Evolutionary conservation across 2,888 invertebrate genomes (phyloP), one percentile per base, ranked within the genome.

Genomic region (Drosophila acutilabella): DNA sequence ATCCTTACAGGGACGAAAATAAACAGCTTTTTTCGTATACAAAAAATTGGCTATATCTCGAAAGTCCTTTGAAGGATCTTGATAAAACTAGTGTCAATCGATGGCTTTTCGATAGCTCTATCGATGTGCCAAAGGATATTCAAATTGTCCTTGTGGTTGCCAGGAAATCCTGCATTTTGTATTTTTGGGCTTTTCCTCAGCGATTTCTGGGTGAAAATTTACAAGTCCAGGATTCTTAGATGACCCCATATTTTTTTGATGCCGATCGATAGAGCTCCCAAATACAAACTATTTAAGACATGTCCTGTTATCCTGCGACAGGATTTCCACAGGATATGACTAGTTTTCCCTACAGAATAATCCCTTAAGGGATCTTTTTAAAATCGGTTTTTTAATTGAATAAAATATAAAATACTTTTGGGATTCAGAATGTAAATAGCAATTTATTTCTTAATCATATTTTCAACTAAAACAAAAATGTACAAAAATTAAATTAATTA

Each of bases 391-490:
- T 6, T 7, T 26, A 7, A 26, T 6, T 7, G 16, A 73, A 73
- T 58, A 20, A 74, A 75, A 74, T 53, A 42, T 48, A 2, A 2
- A 47, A 56, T 33, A 10, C 4, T 62, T 65, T 85, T 70, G 80
- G 87, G 87, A 77, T 80, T 88, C 82, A 71, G 83, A 82, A 88
- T 86, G 89, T 82, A 88, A 81, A 88, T 88, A 88, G 68, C 87
- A 72, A 67, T 84, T 81, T 64, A 68, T 71, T 72, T 74, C 6
- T n/a, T 14, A 68, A 80, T 78, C 48, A 74, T 77, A 77, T 80
- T 71, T 89, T 87, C 76, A 84, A 87, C 75, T 89, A 85, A 87
- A 84, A 89, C 75, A 89, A 77, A 88, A 89, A 83, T 87, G 81
- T 89, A 89, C 89, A 83, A 75, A 81, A 70, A 62, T 78, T 78